Evolutionary conservation across 2,113 vertebrate genomes (phyloP).

Genomic region (Empidonax alnorum): DNA sequence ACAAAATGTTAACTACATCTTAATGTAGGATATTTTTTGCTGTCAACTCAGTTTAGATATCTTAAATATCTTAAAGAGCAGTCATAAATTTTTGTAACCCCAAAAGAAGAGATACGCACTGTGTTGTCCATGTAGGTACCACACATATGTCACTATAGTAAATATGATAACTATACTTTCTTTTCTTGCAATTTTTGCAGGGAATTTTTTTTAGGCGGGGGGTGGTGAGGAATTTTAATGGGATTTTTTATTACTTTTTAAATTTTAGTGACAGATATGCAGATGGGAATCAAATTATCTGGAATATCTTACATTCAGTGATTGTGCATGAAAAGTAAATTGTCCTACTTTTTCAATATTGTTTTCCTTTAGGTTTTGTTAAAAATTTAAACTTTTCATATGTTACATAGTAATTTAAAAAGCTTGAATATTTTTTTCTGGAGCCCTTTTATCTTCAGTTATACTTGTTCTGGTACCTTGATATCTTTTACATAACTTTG

Average conservation of each 20-base stretch:
- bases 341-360: not conserved
- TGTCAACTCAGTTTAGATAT: not conserved
- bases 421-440: not conserved
- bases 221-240: not conserved
- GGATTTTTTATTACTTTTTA: not conserved
- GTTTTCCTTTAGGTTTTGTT: not conserved
- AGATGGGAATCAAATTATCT: not conserved
- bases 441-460: not conserved
- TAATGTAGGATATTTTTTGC: not conserved
- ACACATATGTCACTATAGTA: not conserved
- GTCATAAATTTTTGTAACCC: not conserved
- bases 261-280: not conserved
- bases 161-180: not conserved
- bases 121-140: not conserved
- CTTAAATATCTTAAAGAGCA: not conserved
- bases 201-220: not conserved
- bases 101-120: not conserved
- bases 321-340: not conserved
- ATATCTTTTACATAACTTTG: conserved; percentile 65
- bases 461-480: not conserved
- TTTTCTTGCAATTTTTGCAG: not conserved
- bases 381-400: not conserved
- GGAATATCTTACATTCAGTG: not conserved
- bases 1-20: not conserved
- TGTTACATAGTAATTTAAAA: not conserved